Evolutionary conservation across 2,888 invertebrate species (phyloP).

Genomic region (Palloptera scutellata): DNA sequence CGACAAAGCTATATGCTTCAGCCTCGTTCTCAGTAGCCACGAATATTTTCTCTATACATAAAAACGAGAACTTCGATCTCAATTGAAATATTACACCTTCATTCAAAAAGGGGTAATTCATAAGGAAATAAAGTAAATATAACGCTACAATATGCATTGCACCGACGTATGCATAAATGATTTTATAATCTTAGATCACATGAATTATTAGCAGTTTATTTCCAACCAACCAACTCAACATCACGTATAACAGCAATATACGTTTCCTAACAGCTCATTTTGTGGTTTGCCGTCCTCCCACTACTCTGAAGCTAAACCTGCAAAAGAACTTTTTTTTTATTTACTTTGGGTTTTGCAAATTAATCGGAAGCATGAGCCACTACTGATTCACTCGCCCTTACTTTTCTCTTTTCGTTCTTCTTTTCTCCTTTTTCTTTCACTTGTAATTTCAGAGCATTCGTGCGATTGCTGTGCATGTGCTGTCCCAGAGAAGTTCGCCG

Average conservation of each 20-base stretch:
- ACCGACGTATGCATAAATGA: too few relatives aligned
- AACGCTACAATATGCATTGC: too few relatives aligned
- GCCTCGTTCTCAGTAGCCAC: too few relatives aligned
- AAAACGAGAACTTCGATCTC: too few relatives aligned
- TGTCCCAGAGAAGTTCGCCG: slow-evolving; percentile 83
- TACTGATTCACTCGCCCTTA: background rate
- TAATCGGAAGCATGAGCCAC: background rate
- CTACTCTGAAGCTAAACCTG: background rate
- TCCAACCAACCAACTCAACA: background rate
- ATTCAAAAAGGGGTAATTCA: too few relatives aligned
- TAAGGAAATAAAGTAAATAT: too few relatives aligned
- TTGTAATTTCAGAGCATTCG: slow-evolving; percentile 80
- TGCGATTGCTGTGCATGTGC: slow-evolving; percentile 88
- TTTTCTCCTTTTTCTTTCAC: slow-evolving; percentile 16
- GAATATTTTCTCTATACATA: too few relatives aligned
- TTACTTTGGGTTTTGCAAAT: background rate
- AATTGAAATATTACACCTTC: too few relatives aligned
- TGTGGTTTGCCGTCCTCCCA: slow-evolving; percentile 2
- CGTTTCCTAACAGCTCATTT: slow-evolving; percentile 15
- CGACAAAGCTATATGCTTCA: too few relatives aligned
- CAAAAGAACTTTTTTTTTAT: too few relatives aligned
- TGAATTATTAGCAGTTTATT: too few relatives aligned
- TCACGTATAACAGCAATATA: slow-evolving; percentile 7
- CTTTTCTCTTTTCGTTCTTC: background rate
- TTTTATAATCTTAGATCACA: too few relatives aligned